Conservation (phyloP, 2,113 vertebrate species). For the Emberiza fucata region DNA sequence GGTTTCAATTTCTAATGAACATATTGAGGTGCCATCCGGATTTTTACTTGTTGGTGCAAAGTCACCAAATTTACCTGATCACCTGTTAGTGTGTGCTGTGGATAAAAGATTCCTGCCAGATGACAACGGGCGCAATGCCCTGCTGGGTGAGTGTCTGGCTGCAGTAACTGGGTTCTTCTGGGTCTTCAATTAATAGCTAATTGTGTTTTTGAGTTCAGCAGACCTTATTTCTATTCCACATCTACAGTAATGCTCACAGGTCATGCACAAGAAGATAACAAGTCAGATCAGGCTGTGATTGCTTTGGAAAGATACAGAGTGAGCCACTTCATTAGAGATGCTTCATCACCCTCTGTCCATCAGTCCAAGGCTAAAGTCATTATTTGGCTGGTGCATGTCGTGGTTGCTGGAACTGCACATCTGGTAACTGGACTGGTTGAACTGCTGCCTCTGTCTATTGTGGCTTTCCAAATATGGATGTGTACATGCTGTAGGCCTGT, state of each 20-base stretch:
- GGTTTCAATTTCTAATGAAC: constrained; percentile 81
- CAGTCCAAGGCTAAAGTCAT: not conserved
- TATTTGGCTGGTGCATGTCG: not conserved
- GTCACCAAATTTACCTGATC: constrained; percentile 85
- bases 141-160: constrained; percentile 82
- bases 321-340: not conserved
- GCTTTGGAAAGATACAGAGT: not conserved
- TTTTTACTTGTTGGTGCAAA: constrained; percentile 91
- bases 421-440: not conserved
- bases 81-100: constrained; percentile 90
- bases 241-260: not conserved
- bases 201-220: not conserved
- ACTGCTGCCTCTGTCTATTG: not conserved
- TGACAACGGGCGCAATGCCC: constrained; percentile 87
- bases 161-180: not conserved
- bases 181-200: not conserved
- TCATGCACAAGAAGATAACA: not conserved
- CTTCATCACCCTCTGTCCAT: not conserved
- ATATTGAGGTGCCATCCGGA: constrained; percentile 84
- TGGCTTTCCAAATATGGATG: not conserved
- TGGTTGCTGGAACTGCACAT: not conserved
- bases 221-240: not conserved
- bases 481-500: not conserved
- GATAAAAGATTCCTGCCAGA: constrained; percentile 93
- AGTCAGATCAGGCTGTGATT: not conserved